These are phyloP conservation scores for Tragopan temminckii DNA, from an alignment of 2,797 vertebrate genomes.

Conservation along the genomic window DNA sequence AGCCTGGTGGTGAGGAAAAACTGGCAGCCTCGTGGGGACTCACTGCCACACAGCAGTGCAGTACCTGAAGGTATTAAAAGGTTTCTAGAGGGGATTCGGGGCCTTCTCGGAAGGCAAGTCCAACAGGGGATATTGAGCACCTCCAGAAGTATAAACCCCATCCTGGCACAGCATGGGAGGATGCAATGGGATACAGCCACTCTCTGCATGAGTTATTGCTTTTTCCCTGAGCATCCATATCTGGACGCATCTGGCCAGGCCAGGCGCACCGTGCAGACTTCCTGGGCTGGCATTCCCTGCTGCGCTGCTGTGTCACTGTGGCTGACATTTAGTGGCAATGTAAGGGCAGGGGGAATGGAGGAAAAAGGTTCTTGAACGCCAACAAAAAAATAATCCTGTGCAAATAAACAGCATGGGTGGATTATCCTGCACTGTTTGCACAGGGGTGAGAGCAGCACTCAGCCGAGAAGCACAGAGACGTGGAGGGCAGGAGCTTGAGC, in stretches of 20 bases:
- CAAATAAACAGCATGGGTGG: constrained; percentile 55
- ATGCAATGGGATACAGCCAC: neutral
- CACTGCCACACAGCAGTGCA: neutral
- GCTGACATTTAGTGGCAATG: neutral
- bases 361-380: constrained; percentile 37
- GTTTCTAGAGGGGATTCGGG: constrained; percentile 37
- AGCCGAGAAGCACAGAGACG: neutral
- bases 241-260: neutral
- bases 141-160: constrained; percentile 23
- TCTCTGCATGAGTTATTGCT: neutral
- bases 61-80: constrained; percentile 16
- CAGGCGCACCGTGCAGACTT: neutral
- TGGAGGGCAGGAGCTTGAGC: too few species aligned
- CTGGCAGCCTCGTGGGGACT: neutral
- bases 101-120: constrained; percentile 9
- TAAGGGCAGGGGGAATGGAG: neutral
- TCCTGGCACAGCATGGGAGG: neutral
- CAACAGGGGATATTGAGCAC: constrained; percentile 23
- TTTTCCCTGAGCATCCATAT: constrained; percentile 34
- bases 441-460: neutral
- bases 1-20: neutral
- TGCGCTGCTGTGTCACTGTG: fast-evolving
- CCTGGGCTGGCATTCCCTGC: neutral
- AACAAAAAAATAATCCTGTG: constrained; percentile 42
- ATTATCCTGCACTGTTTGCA: neutral